Percentiles rank a stretch among this genome's conserved stretches.
Conservation (phyloP, 2,113 vertebrate genomes). For the Coptodon rendalli region DNA sequence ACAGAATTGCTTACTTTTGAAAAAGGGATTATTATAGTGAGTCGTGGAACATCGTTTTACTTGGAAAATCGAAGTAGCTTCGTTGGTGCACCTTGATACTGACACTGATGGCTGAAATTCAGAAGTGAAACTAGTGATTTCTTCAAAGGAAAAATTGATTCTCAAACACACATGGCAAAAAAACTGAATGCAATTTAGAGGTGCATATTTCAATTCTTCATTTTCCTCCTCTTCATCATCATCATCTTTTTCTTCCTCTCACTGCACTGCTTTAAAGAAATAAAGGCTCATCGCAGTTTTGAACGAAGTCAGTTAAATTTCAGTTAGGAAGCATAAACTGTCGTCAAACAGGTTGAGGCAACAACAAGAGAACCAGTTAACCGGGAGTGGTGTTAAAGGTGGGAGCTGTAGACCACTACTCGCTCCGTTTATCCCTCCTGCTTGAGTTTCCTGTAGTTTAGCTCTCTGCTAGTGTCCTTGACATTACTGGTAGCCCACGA, state of each 20-base stretch:
- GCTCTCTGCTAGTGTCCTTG: background rate
- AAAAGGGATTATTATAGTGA: background rate
- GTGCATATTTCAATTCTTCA: background rate
- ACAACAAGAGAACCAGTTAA: background rate
- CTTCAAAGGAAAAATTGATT: background rate
- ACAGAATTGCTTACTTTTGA: background rate
- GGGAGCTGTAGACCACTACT: background rate
- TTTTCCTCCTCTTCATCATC: background rate
- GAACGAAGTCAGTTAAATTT: background rate
- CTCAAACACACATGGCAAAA: background rate
- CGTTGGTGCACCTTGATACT: background rate
- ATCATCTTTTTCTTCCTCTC: background rate
- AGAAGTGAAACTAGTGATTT: background rate
- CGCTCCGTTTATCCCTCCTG: background rate
- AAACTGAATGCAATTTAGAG: background rate
- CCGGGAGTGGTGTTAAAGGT: background rate
- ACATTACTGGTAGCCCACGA: background rate
- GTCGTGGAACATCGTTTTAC: background rate
- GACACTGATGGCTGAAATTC: background rate
- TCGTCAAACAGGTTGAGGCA: background rate
- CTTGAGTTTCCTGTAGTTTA: background rate
- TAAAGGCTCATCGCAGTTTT: background rate
- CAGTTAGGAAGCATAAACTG: background rate
- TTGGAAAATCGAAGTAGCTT: background rate
- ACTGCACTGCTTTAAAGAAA: background rate